Base-by-base conservation (phyloP, 2,888 invertebrate genomes). In the Acronicta leporina region DNA sequence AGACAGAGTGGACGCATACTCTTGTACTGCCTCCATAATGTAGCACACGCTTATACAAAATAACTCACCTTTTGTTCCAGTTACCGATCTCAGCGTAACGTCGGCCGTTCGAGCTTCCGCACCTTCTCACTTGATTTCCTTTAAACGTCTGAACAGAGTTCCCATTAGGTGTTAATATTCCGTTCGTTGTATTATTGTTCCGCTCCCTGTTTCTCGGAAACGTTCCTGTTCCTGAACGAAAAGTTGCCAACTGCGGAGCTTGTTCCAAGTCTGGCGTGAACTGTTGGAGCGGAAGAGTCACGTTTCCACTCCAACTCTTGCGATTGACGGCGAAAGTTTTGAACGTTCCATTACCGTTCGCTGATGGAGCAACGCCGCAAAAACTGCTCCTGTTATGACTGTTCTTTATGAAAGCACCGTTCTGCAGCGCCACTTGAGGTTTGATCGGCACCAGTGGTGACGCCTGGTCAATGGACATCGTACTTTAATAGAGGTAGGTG, bases 81-180 rank as follows among this genome's bases (percentile, higher is more conserved):
- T 95, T 94, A 86, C 95, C 95, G 84, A 95, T 95, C 88, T 95
- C 95, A 52, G 95, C 95, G 87, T 95, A 95, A 69, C 95, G 93
- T 70, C 95, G 91, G 80, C 95, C 95, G 88, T 94, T 94, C 68
- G 90, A 83, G 80, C 92, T 91, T 88, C 92, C 93, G 90, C 90
- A 92, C 85, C 94, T 92, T 77, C 94, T 92, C 85, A 92, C 88
- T 89, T 95, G 94, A 92, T 93, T 94, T 92, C 94, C 94, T 90
- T 84, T 92, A 71, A 92, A 87, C 79, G 92, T 90, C 84, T 92
- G 91, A 77, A 92, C 90, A 44, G 90, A 86, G 87, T 94, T 94
- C 81, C 94, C 94, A 88, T 94, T 94, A 71, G 94, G 94, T 73
- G 94, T 94, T 92, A 94, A 92, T 92, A 93, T 90, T 90, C 94